A percentile compares a stretch with the other conserved stretches of the same genome.
phyloP scores from a whole-genome alignment of 2,113 vertebrate genomes.

The Elgaria multicarinata region DNA sequence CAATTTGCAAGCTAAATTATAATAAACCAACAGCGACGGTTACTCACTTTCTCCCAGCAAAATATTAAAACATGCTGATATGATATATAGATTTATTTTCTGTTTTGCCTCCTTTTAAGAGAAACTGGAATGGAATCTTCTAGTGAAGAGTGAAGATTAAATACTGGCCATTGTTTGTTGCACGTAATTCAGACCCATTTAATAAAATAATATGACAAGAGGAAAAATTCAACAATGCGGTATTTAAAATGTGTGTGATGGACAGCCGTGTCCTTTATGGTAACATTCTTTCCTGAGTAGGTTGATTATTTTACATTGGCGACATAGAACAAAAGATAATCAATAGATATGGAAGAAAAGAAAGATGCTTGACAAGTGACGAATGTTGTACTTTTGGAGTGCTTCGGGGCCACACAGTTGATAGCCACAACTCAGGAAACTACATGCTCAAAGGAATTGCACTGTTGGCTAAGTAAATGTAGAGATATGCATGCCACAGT shows the following conservation, averaged over 20 bases:
- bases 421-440: no score
- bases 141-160: not conserved
- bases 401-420: not conserved
- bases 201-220: not conserved
- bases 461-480: not conserved
- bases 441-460: not conserved
- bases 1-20: not conserved
- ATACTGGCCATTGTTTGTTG: not conserved
- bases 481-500: not conserved
- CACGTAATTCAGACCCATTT: not conserved
- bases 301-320: not conserved
- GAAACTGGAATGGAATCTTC: not conserved
- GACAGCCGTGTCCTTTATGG: not conserved
- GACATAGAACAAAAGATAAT: not conserved
- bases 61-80: conserved; percentile 6
- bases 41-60: not conserved
- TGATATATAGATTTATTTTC: not conserved
- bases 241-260: not conserved
- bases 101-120: not conserved
- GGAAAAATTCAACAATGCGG: not conserved
- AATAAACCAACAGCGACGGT: conserved; percentile 1
- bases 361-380: not conserved
- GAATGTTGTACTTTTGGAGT: not conserved
- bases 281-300: not conserved
- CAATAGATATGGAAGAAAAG: not conserved